phyloP scores from a whole-genome alignment of 2,797 vertebrate genomes.

The Syndactyla subalaris region DNA sequence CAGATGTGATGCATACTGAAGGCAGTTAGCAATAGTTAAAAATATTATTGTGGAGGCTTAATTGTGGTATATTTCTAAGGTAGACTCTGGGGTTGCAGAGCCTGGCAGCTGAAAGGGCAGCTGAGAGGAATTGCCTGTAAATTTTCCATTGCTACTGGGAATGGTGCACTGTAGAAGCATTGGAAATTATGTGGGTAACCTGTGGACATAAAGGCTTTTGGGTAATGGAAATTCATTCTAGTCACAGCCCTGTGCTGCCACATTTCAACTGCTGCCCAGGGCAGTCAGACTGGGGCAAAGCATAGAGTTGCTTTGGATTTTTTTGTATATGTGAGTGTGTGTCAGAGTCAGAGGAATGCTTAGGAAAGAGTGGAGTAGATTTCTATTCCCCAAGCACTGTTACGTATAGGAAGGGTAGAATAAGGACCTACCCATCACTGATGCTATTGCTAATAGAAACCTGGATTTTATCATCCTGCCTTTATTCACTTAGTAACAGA shows the following conservation, averaged over 20 bases:
- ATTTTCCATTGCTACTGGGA: background rate
- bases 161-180: background rate
- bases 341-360: background rate
- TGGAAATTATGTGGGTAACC: background rate
- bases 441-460: background rate
- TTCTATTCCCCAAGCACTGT: background rate
- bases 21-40: background rate
- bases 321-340: background rate
- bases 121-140: background rate
- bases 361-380: background rate
- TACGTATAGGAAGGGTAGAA: background rate
- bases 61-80: background rate
- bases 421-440: background rate
- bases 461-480: background rate
- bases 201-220: background rate
- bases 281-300: background rate
- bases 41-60: background rate
- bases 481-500: background rate
- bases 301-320: background rate
- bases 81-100: background rate
- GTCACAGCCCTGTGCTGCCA: background rate
- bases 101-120: accelerated
- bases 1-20: background rate
- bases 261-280: background rate
- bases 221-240: background rate